These are phyloP conservation scores for Hipparchia sbordonii DNA, from an alignment of 2,888 invertebrate species.

Conservation along the genomic window DNA sequence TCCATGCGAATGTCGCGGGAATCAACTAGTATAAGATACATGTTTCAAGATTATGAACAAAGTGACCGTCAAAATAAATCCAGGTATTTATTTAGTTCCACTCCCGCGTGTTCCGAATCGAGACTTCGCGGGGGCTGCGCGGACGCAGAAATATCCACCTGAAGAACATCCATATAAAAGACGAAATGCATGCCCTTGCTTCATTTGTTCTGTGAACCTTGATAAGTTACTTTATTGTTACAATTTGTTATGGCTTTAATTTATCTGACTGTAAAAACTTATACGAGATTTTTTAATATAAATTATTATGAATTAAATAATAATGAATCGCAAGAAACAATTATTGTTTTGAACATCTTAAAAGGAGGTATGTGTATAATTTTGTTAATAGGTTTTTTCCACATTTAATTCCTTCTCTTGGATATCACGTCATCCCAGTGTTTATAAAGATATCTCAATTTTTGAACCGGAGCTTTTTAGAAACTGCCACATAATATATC, in stretches of 20 bases:
- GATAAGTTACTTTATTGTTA: background rate
- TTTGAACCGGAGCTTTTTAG: no score
- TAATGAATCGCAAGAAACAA: background rate
- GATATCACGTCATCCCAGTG: no score
- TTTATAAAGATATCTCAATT: no score
- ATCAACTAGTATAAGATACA: no score
- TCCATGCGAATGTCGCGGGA: no score
- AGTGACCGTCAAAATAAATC: background rate
- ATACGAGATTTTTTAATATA: background rate
- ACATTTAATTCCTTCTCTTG: background rate
- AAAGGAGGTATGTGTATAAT: background rate
- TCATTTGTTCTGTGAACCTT: slow-evolving; percentile 35
- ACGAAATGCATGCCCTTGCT: slow-evolving; percentile 26
- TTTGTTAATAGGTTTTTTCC: background rate
- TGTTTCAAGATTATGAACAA: background rate
- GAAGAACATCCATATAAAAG: slow-evolving; percentile 48
- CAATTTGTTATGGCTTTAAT: background rate
- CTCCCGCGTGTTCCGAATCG: slow-evolving; percentile 49
- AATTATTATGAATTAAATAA: background rate
- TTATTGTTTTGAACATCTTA: no score
- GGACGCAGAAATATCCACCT: slow-evolving; percentile 49
- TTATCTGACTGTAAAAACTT: background rate
- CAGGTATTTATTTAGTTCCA: slow-evolving; percentile 41
- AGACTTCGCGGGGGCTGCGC: slow-evolving; percentile 54
- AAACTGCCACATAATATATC: no score